Conservation (phyloP, 1,140 invertebrate genomes). For the Catajapyx aquilonaris region DNA sequence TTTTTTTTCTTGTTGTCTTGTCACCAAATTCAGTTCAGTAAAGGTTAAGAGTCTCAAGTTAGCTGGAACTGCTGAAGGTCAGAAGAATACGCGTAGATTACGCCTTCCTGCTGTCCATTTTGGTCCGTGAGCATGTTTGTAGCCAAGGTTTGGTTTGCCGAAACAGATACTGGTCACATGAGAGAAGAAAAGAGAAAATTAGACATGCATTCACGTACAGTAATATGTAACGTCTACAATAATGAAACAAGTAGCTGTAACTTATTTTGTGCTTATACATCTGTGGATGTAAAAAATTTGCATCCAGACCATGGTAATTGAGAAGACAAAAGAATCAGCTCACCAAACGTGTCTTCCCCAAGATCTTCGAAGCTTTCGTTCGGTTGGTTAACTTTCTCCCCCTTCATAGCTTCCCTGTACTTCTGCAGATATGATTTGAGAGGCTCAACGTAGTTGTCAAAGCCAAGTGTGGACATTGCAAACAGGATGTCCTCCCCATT, state of each 20-base stretch:
- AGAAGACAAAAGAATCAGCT: too few species aligned
- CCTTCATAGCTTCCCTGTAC: constrained; percentile 53
- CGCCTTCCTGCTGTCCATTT: constrained; percentile 15
- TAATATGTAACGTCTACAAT: constrained; percentile 2
- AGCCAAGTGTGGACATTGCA: constrained; percentile 90
- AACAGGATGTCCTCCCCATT: constrained; percentile 96
- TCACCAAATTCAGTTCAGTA: too few species aligned
- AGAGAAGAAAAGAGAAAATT: constrained; percentile 1
- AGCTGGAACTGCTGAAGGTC: constrained; percentile 2
- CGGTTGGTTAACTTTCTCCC: constrained; percentile 14
- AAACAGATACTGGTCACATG: too few species aligned
- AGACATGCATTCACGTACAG: background rate
- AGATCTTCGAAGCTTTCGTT: constrained; percentile 12
- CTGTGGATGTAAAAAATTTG: too few species aligned
- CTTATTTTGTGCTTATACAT: background rate
- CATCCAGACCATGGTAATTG: too few species aligned
- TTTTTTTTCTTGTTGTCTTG: too few species aligned
- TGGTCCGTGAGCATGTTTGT: constrained; percentile 15
- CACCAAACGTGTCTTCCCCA: constrained; percentile 13
- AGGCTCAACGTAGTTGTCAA: constrained; percentile 97
- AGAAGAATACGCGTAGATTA: constrained; percentile 8
- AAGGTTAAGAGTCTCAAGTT: too few species aligned
- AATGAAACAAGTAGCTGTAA: too few species aligned
- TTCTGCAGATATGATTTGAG: constrained; percentile 91
- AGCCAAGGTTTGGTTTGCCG: constrained; percentile 9